These are phyloP conservation scores for Stenchaetothrips biformis DNA, from an alignment of 2,888 invertebrate genomes.

Conservation along the genomic window DNA sequence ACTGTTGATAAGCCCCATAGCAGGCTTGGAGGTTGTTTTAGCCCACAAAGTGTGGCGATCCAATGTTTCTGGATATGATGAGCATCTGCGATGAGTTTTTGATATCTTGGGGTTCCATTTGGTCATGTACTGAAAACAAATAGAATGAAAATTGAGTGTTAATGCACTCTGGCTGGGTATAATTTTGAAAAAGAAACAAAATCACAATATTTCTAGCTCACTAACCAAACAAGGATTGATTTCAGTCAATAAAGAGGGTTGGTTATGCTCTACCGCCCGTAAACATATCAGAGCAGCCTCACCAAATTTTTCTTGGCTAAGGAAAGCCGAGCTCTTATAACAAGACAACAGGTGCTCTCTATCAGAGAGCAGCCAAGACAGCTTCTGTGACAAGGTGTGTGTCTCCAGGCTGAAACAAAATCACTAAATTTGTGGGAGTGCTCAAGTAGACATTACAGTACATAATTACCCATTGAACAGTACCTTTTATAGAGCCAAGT, in stretches of 20 bases:
- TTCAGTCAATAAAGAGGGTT: constrained; percentile 57
- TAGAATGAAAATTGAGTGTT: constrained; percentile 23
- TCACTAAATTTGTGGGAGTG: not conserved
- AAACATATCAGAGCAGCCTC: constrained; percentile 59
- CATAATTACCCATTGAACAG: constrained; percentile 25
- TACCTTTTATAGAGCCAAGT: constrained; percentile 53
- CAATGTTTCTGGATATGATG: constrained; percentile 51
- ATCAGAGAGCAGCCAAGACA: constrained; percentile 59
- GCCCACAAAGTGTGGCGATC: constrained; percentile 30
- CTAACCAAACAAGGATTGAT: constrained; percentile 55
- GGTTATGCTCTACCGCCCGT: constrained; percentile 59
- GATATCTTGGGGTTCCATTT: constrained; percentile 44
- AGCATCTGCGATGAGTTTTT: constrained; percentile 52
- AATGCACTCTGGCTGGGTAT: not conserved
- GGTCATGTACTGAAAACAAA: constrained; percentile 37
- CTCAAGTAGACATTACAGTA: constrained; percentile 6
- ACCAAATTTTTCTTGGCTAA: constrained; percentile 56
- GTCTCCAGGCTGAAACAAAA: constrained; percentile 49
- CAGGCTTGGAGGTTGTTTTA: constrained; percentile 18
- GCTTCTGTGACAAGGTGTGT: constrained; percentile 54
- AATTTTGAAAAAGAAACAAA: too few species aligned
- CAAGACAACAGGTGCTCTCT: constrained; percentile 56
- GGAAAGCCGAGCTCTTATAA: constrained; percentile 55
- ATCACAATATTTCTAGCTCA: not conserved
- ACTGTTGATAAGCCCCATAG: constrained; percentile 3